Percentiles rank a stretch among this genome's conserved stretches.
These are phyloP conservation scores for Melanaphis sacchari DNA, from an alignment of 1,140 invertebrate genomes.

Conservation along the genomic window DNA sequence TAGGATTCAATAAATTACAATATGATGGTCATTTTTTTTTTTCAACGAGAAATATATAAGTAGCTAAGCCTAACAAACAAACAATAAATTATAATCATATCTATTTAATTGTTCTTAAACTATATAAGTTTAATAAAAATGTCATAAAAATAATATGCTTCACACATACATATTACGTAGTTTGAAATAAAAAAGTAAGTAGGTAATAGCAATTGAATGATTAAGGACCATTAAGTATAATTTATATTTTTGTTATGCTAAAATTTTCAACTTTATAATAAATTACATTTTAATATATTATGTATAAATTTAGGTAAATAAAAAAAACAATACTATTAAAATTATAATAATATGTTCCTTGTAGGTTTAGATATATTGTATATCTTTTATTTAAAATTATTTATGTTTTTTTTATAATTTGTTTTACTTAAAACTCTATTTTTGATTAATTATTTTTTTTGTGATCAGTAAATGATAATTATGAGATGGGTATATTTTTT, in stretches of 20 bases:
- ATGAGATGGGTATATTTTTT: too few relatives aligned
- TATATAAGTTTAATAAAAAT: background rate
- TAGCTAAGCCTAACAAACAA: background rate
- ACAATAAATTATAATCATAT: background rate
- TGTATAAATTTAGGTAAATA: background rate
- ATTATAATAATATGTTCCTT: too few relatives aligned
- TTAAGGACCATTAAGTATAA: too few relatives aligned
- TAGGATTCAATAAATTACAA: background rate
- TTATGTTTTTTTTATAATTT: background rate
- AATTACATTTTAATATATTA: background rate
- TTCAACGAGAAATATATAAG: too few relatives aligned
- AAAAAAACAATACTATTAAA: too few relatives aligned
- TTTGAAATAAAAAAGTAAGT: background rate
- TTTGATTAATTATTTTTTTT: too few relatives aligned
- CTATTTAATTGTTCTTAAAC: background rate
- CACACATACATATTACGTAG: too few relatives aligned
- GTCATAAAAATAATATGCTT: too few relatives aligned
- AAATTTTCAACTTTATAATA: background rate
- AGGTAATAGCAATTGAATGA: background rate
- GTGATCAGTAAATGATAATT: too few relatives aligned
- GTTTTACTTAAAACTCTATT: background rate
- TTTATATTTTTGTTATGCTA: background rate
- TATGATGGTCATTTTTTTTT: background rate
- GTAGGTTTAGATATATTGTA: too few relatives aligned
- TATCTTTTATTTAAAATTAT: too few relatives aligned